Conservation (phyloP, 2,888 invertebrate species). For the Meiosimyza decipiens region DNA sequence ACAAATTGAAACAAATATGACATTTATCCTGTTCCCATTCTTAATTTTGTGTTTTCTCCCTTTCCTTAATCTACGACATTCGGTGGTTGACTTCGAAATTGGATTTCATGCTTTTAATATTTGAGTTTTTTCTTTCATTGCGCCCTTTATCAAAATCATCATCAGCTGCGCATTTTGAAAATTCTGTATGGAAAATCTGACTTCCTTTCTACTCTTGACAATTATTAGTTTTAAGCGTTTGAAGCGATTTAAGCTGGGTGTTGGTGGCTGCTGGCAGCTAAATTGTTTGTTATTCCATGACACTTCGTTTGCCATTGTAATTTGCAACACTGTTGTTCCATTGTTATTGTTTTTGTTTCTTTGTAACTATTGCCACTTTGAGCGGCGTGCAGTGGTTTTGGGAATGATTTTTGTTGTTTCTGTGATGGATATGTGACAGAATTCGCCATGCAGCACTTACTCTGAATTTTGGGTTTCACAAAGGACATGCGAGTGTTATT, state of each 20-base stretch:
- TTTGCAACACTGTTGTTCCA: conserved; percentile 13
- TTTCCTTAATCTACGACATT: background rate
- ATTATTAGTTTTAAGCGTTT: conserved; percentile 21
- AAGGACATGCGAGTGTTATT: background rate
- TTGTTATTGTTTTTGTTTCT: conserved; percentile 33
- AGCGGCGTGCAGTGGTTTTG: conserved; percentile 11
- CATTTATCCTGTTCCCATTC: conserved; percentile 46
- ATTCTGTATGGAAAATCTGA: background rate
- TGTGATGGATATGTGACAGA: conserved; percentile 34
- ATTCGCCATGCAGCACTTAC: background rate
- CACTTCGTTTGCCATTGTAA: conserved; percentile 28
- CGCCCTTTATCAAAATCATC: background rate
- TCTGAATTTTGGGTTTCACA: conserved; percentile 6
- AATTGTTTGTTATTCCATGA: conserved; percentile 16
- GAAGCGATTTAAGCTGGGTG: background rate
- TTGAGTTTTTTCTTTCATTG: background rate
- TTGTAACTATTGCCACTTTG: conserved; percentile 22
- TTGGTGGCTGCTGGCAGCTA: conserved; percentile 18
- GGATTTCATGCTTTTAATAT: conserved; percentile 15
- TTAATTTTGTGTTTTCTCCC: background rate
- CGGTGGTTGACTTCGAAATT: conserved; percentile 19
- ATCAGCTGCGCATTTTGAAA: conserved; percentile 7
- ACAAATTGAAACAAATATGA: conserved; percentile 50
- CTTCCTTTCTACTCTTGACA: conserved; percentile 7
- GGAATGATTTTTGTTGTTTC: conserved; percentile 22